Base-by-base conservation (phyloP, 2,113 vertebrate species). In the Eolophus roseicapilla region DNA sequence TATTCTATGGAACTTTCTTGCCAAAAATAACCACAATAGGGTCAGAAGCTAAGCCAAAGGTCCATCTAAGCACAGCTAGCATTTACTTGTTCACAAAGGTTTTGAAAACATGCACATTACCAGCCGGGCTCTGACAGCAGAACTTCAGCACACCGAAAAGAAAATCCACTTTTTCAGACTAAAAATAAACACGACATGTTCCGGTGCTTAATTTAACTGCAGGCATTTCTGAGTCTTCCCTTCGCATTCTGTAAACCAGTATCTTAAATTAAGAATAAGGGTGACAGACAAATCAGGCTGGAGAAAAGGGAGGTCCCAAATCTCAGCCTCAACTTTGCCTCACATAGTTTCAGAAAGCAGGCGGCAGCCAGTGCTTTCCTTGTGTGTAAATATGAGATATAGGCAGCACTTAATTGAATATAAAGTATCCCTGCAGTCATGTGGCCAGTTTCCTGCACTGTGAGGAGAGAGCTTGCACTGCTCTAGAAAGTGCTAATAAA, bases 271-370 rank as follows among this genome's bases (percentile, higher is more conserved):
- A 88, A 86, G 91, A 69, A 43, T 33, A 17, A 33, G 62, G 77
- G 65, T 87, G 92, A 81, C 80, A 82, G 85, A 82, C 55, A 88
- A 88, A 88, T 11, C 17, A 44, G 71, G 35, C 82, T 89, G 73
- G 46, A 71, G 83, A 5, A 41, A 41, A 69, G 31, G 39, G 52
- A 92, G 44, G 62, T 55, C 57, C 75, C 71, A 53, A 9, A 5
- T n/a, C 64, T 37, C 46, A 4, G 28, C 73, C 49, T 93, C 88
- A 90, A 49, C 88, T 96, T 96, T 88, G 82, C 68, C 93, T 95
- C 79, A n/a, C 27, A 59, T 71, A 28, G 37, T 5, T 86, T 41
- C 52, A 86, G 39, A 8, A 12, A 33, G 24, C 33, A 46, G 47
- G n/a, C 60, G 70, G 21, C 33, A 82, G 82, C 10, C 53, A 90